phyloP scores from a whole-genome alignment of 2,888 invertebrate genomes.

The Troglohyphantes excavatus region DNA sequence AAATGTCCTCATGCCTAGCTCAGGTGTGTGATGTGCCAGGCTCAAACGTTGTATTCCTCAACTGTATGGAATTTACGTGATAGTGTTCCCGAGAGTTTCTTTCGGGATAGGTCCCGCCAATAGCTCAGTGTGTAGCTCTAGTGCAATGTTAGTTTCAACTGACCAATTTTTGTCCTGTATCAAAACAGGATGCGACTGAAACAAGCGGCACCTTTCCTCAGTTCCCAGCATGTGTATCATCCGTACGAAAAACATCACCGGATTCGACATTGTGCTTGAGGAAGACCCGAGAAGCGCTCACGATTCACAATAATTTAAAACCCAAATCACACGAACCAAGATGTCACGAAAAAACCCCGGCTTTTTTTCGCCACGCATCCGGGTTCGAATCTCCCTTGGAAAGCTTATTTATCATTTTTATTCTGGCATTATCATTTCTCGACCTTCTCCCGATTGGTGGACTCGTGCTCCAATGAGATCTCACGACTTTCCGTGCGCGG shows the following conservation, averaged over 20 bases:
- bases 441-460: conserved; percentile 60
- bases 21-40: no score
- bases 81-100: no score
- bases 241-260: neutral
- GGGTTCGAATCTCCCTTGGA: conserved; percentile 59
- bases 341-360: conserved; percentile 52
- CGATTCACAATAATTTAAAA: conserved; percentile 59
- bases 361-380: conserved; percentile 62
- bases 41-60: no score
- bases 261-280: neutral
- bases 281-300: conserved; percentile 25
- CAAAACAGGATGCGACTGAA: no score
- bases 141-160: no score
- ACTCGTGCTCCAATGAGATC: conserved; percentile 51
- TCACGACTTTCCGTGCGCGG: conserved; percentile 70
- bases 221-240: no score
- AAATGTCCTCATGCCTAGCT: no score
- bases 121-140: no score
- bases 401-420: neutral
- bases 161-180: no score
- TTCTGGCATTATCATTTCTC: conserved; percentile 8
- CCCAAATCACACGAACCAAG: conserved; percentile 46
- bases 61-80: no score
- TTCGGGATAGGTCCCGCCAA: no score
- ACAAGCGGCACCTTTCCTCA: no score